Evolutionary conservation across 2,113 vertebrate genomes (phyloP).

Genomic region (Limanda limanda): DNA sequence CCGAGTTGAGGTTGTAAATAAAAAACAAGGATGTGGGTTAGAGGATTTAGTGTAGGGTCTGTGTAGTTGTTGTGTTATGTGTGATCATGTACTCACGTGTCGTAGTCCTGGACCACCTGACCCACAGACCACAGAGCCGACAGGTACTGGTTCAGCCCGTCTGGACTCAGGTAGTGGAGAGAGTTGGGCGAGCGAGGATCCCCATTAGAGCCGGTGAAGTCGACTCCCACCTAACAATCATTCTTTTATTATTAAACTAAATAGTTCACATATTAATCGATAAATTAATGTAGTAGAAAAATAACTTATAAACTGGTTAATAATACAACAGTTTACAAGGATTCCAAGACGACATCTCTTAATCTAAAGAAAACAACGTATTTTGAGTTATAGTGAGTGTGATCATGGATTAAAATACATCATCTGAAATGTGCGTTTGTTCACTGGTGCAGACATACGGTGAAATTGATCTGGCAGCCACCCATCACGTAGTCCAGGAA

Average conservation of each 20-base stretch:
- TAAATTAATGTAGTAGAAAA: neutral
- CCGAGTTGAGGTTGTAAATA: no score
- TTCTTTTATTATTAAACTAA: neutral
- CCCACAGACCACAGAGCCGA: slow-evolving; percentile 93
- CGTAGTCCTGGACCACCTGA: slow-evolving; percentile 93
- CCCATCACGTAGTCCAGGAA: slow-evolving; percentile 80
- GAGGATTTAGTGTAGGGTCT: neutral
- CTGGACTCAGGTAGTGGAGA: slow-evolving; percentile 91
- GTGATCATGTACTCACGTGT: slow-evolving; percentile 80
- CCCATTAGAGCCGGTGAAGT: slow-evolving; percentile 95
- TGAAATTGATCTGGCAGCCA: slow-evolving; percentile 78
- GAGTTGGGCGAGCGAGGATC: slow-evolving; percentile 92
- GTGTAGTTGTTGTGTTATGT: neutral
- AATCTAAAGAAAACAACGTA: neutral
- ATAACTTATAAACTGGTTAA: neutral
- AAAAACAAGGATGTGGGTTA: no score
- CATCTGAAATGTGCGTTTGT: neutral
- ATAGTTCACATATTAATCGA: neutral
- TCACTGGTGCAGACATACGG: slow-evolving; percentile 40
- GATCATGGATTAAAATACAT: neutral
- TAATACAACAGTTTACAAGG: no score
- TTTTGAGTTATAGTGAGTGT: neutral
- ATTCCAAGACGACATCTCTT: neutral
- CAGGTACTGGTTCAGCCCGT: slow-evolving; percentile 92
- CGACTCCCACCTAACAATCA: slow-evolving; percentile 88